Base-by-base conservation (phyloP, 2,888 invertebrate species). In the Nesidiocoris tenuis region DNA sequence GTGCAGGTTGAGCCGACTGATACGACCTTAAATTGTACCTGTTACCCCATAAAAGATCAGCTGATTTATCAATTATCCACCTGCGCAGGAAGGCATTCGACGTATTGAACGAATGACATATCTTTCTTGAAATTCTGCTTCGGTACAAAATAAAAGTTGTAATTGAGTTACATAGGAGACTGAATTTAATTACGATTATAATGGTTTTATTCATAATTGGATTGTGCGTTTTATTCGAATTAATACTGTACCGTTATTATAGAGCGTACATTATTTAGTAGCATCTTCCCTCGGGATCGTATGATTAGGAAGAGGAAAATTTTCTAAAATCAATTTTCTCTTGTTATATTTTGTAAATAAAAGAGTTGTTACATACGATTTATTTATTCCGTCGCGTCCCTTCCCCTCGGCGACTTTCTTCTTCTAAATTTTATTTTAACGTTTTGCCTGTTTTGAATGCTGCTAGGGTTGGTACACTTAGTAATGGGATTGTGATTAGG, bases 101-200 rank as follows among this genome's bases (percentile, higher is more conserved):
- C 39, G 12, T 59, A 70, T 59, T 25, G 57, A 70, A 70, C 59
- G 59, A 59, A 59, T 59, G 54, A 70, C 70, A 70, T 70, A 70
- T 70, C 70, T 68, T 68, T 68, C 23, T 54, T 70, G 22, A 70
- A 57, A 24, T 24, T 39, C 39, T 39, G 39, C 39, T 39, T 39
- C 39, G 39, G 39, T 39, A 39, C 39, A 39, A 39, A 18, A 70
- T 25, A 68, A 57, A 70, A 23, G 1, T 56, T 70, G 59, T 24
- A 57, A 70, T 70, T 67, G 67, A 70, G 57, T 70, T 70, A 70
- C 56, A 70, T 70, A 70, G 70, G 70, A 70, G 70, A 70, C 70
- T 70, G 70, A 70, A 70, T 70, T 70, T 39, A 39, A 39, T 39
- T 39, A 39, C 12, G 39, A 39, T 39, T 39, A 12, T 39, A 39